phyloP scores from a whole-genome alignment of 2,797 vertebrate genomes.

The Kryptolebias ocellatus region DNA sequence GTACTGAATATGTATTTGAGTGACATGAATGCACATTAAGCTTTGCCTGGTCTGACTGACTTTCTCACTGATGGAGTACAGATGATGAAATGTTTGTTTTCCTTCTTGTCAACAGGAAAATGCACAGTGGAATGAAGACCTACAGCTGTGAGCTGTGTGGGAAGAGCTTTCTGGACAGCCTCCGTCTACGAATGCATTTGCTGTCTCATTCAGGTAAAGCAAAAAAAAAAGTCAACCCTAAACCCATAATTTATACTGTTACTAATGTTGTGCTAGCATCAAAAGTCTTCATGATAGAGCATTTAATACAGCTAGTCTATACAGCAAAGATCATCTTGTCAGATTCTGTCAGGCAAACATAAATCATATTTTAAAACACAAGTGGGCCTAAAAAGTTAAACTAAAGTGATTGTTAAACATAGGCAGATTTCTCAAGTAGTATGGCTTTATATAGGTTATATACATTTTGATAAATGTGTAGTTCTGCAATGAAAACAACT shows the following conservation, averaged over 20 bases:
- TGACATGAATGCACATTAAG: constrained; percentile 1
- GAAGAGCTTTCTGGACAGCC: constrained; percentile 94
- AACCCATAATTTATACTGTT: not conserved
- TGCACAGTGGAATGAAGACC: constrained; percentile 98
- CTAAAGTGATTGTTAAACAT: not conserved
- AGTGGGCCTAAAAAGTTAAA: too few relatives aligned
- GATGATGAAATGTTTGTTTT: constrained; percentile 37
- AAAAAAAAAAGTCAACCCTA: not conserved
- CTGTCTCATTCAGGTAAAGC: constrained; percentile 94
- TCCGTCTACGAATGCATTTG: constrained; percentile 98
- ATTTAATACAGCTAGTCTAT: not conserved
- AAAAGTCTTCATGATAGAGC: not conserved
- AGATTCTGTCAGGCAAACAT: too few relatives aligned
- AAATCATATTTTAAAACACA: not conserved
- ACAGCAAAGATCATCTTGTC: not conserved
- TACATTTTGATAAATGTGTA: not conserved
- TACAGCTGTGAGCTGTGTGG: constrained; percentile 97
- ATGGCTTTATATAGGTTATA: not conserved
- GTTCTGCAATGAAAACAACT: not conserved
- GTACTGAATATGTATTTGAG: constrained; percentile 2
- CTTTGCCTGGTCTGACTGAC: not conserved
- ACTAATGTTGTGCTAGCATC: not conserved
- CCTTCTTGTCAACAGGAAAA: constrained; percentile 86
- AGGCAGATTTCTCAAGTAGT: not conserved
- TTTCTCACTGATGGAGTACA: not conserved